Evolutionary conservation across 2,797 vertebrate genomes (phyloP), one percentile per base, ranked within the genome.

Genomic region (Lophius americanus): DNA sequence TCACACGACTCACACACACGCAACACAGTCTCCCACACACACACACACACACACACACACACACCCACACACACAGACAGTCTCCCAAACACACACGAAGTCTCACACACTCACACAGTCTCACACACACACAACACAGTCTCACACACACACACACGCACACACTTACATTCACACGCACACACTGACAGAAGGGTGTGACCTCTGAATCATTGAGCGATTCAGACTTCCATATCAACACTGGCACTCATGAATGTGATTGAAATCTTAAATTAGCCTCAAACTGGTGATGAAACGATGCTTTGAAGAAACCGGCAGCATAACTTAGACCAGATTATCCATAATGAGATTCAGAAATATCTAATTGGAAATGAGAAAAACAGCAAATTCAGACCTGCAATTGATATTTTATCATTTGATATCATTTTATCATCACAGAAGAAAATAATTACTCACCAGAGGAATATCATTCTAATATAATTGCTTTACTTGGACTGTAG

Each of bases 241-340:
- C 46, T 58, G 14, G 6, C 8, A 7, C 32, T 54, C 13, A 14
- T 12, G 42, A 32, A 59, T 76, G 46, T 60, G 49, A 48, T 13
- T 47, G 14, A 65, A 75, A 67, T 64, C 59, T 65, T 52, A 14
- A 62, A 60, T 63, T 12, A 46, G 37, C 41, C 14, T 54, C 56
- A 14, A 68, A 54, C 41, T 44, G 6, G 33, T 61, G 63, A 66
- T 62, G 11, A 55, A 56, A 66, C 36, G 11, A 44, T 44, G 51
- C 47, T 58, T 41, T 13, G 55, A 67, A 7, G 36, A 52, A 32
- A n/a, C 62, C 64, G 66, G 65, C 60, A 50, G 37, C 51, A 41
- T 49, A 23, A 64, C 68, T 73, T 33, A 64, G 11, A 39, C 4
- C 4, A 42, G 43, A 35, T 68, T 56, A 60, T 39, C 48, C 13